Percentiles rank a stretch among this genome's conserved stretches.
Evolutionary conservation across 2,888 invertebrate species (phyloP).

Genomic region (Tholera decimalis): DNA sequence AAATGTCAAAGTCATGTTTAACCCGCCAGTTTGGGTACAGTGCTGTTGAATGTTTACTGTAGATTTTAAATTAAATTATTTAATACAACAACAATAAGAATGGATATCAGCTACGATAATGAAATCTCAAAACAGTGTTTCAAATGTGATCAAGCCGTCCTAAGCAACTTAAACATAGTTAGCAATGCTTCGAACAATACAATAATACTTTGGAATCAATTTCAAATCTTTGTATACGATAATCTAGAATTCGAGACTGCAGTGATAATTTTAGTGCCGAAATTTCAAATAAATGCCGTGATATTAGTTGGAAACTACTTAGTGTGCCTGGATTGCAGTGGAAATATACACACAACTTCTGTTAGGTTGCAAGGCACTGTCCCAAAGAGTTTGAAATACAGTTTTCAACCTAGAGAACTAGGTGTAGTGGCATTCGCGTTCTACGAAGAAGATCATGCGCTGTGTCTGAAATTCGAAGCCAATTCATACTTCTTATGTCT

Average conservation of each 20-base stretch:
- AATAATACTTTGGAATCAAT: constrained; percentile 82
- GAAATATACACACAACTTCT: constrained; percentile 75
- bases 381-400: constrained; percentile 73
- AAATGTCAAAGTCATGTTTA: constrained; percentile 28
- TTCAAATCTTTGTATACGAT: constrained; percentile 83
- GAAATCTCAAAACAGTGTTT: constrained; percentile 69
- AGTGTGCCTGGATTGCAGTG: constrained; percentile 76
- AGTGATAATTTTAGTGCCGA: constrained; percentile 72
- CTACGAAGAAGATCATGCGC: constrained; percentile 63
- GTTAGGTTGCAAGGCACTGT: constrained; percentile 78
- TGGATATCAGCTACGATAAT: constrained; percentile 67
- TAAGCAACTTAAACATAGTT: constrained; percentile 75
- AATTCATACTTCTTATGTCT: constrained; percentile 70
- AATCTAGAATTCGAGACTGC: constrained; percentile 70
- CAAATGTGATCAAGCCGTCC: constrained; percentile 69
- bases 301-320: constrained; percentile 75
- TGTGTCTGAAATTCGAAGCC: constrained; percentile 75
- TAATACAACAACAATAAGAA: background rate
- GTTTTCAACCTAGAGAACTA: constrained; percentile 71
- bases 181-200: constrained; percentile 70
- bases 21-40: background rate
- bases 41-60: background rate
- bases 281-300: constrained; percentile 75
- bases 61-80: background rate
- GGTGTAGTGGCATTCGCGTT: constrained; percentile 64